Conservation (phyloP, 2,888 invertebrate species). For the Dicranocentrus wangi region DNA sequence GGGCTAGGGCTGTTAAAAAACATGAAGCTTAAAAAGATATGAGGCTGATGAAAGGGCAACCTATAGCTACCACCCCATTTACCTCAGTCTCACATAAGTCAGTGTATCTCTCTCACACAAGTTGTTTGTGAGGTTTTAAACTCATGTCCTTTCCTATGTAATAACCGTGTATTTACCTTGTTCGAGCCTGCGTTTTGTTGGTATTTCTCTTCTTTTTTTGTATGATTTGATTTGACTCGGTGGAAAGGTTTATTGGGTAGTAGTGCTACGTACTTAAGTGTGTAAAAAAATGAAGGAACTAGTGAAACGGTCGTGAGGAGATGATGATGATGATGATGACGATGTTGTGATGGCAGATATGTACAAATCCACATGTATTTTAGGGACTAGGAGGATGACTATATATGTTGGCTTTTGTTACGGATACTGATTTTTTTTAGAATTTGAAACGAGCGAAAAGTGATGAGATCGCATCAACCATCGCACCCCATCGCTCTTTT, state of each 20-base stretch:
- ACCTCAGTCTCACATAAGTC: background rate
- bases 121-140: background rate
- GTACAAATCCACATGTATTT: too few relatives aligned
- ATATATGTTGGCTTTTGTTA: background rate
- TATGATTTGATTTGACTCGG: constrained; percentile 11
- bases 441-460: background rate
- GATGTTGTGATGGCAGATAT: too few relatives aligned
- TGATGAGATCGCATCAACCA: background rate
- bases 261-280: background rate
- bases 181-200: background rate
- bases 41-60: too few relatives aligned
- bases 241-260: background rate
- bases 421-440: constrained; percentile 5
- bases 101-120: background rate
- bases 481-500: background rate
- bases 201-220: background rate
- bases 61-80: too few relatives aligned
- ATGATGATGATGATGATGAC: background rate
- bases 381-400: too few relatives aligned
- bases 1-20: background rate
- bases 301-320: background rate
- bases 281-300: background rate
- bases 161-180: too few relatives aligned
- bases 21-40: constrained; percentile 10
- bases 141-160: background rate